phyloP scores from a whole-genome alignment of 2,888 invertebrate species.

The Synergus gifuensis region DNA sequence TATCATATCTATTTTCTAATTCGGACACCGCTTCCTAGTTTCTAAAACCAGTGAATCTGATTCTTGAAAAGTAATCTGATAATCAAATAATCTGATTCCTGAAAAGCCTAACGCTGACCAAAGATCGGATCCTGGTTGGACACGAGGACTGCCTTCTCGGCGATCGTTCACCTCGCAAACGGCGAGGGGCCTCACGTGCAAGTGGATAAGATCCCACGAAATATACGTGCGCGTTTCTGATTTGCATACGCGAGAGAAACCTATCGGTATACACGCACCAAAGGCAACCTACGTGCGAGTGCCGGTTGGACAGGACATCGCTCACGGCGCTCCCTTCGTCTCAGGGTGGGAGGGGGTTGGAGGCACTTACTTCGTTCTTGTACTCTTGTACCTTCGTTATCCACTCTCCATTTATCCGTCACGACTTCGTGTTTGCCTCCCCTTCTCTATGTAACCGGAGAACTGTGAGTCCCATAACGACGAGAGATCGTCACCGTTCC shows the following conservation, averaged over 20 bases:
- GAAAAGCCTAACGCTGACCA: neutral
- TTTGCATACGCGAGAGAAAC: conserved; percentile 68
- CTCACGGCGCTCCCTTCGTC: conserved; percentile 70
- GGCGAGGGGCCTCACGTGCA: conserved; percentile 62
- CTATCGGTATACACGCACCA: conserved; percentile 58
- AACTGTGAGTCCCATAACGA: conserved; percentile 69
- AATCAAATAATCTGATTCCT: neutral
- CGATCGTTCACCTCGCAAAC: conserved; percentile 67
- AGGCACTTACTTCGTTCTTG: conserved; percentile 69
- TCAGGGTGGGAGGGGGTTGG: conserved; percentile 61
- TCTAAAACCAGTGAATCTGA: neutral
- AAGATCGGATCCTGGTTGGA: conserved; percentile 20
- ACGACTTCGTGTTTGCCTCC: conserved; percentile 53
- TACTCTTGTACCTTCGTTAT: conserved; percentile 75
- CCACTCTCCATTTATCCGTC: conserved; percentile 73
- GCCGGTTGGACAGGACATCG: conserved; percentile 69
- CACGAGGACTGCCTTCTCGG: conserved; percentile 33
- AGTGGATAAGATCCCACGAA: conserved; percentile 70
- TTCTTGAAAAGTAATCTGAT: too few relatives aligned
- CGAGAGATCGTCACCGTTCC: conserved; percentile 48
- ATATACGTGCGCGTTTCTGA: conserved; percentile 64
- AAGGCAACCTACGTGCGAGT: conserved; percentile 64
- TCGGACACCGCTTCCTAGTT: neutral
- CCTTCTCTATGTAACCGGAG: conserved; percentile 69
- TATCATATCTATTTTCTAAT: neutral